phyloP scores from a whole-genome alignment of 53 echinoderm and acorn worm species.

The Echinometra lucunter region DNA sequence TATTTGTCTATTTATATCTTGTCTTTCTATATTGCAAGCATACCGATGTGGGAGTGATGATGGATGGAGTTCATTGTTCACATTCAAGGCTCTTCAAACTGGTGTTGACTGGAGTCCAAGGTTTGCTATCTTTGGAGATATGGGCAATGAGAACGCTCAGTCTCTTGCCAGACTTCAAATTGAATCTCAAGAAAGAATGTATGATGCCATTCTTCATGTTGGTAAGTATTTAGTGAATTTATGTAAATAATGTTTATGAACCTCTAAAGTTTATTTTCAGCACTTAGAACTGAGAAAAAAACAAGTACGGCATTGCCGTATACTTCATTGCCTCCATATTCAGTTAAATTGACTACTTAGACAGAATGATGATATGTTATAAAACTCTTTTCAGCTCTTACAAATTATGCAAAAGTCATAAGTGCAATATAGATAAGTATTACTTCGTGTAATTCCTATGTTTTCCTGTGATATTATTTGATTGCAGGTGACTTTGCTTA shows the following conservation, averaged over 20 bases:
- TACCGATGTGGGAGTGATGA: conserved; percentile 93
- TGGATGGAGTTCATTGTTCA: conserved; percentile 89
- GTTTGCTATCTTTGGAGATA: conserved; percentile 79
- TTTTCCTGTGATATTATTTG: background rate
- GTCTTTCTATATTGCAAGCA: conserved; percentile 45
- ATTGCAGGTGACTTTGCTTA: conserved; percentile 84
- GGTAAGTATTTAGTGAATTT: conserved; percentile 65
- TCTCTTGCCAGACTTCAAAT: conserved; percentile 74
- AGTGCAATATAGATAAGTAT: too few relatives aligned
- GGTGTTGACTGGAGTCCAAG: conserved; percentile 78
- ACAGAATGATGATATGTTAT: too few relatives aligned
- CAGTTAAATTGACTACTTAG: too few relatives aligned
- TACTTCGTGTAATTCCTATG: too few relatives aligned
- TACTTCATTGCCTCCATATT: too few relatives aligned
- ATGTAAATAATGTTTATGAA: background rate
- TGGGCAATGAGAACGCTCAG: conserved; percentile 82
- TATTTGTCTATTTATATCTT: too few relatives aligned
- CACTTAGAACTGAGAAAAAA: too few relatives aligned
- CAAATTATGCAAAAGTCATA: too few relatives aligned
- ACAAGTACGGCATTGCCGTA: too few relatives aligned
- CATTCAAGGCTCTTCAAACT: conserved; percentile 75
- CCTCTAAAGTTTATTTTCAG: background rate
- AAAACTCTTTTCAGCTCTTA: too few relatives aligned
- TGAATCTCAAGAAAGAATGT: conserved; percentile 76
- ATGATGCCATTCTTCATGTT: conserved; percentile 82